Percentiles rank a stretch among this genome's conserved stretches.
These are phyloP conservation scores for Bombus superbus DNA, from an alignment of 1,140 invertebrate genomes.

Conservation along the genomic window DNA sequence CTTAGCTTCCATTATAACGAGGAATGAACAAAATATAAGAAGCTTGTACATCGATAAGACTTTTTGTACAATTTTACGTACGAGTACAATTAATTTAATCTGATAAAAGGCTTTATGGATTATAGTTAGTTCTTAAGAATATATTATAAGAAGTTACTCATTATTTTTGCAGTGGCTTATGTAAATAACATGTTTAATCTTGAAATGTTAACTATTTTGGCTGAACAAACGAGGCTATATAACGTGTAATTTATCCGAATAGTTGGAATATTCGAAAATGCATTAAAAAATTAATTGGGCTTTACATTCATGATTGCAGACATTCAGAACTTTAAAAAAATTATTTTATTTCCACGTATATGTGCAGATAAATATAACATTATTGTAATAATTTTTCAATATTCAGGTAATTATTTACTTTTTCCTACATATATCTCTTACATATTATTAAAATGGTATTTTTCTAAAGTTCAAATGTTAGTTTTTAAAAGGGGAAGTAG, in stretches of 20 bases:
- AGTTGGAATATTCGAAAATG: slow-evolving; percentile 19
- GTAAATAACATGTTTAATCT: slow-evolving; percentile 26
- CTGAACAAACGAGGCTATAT: not conserved
- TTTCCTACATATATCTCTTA: too few species aligned
- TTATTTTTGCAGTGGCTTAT: slow-evolving; percentile 24
- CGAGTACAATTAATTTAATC: slow-evolving; percentile 63
- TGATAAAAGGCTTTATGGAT: slow-evolving; percentile 37
- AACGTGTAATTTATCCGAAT: not conserved
- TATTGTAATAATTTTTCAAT: too few species aligned
- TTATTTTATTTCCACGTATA: too few species aligned
- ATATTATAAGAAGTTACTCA: slow-evolving; percentile 18
- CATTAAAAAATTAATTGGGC: not conserved
- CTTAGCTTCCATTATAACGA: slow-evolving; percentile 24
- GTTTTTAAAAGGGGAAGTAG: not conserved
- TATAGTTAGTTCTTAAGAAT: slow-evolving; percentile 29
- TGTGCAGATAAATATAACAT: too few species aligned
- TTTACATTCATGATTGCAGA: not conserved
- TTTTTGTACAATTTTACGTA: slow-evolving; percentile 54
- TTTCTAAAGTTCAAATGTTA: not conserved
- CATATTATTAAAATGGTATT: not conserved
- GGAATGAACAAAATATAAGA: not conserved
- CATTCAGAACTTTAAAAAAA: not conserved
- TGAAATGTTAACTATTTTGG: slow-evolving; percentile 27
- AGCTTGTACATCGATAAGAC: not conserved
- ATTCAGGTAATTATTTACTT: too few species aligned